Base-by-base conservation (phyloP, 2,888 invertebrate species). In the Sesamia inferens region DNA sequence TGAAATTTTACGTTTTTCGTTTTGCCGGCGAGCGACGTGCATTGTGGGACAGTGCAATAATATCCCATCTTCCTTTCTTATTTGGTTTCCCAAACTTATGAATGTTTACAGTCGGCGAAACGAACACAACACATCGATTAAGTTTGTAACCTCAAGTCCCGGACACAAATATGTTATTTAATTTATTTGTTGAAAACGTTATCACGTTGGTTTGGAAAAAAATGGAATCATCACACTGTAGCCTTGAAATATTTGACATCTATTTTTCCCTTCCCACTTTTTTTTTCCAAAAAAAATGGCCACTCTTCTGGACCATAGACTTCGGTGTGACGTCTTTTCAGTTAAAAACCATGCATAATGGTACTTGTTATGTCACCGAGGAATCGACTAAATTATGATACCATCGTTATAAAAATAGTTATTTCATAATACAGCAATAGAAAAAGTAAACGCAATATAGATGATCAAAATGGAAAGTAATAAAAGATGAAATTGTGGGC, bases 161-260 rank as follows among this genome's bases (percentile, higher is more conserved):
- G 83, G 76, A 85, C 88, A 88, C 87, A 78, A 86, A 51, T 72
- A 81, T 74, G 74, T 86, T 83, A 81, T 85, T 89, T 87, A 87
- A 87, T 88, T 90, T 93, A 93, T 92, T 94, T 93, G 91, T 92
- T 92, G 88, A 92, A 92, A 92, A 92, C 89, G 91, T 94, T 95
- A 95, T 94, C 95, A 95, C 96, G 94, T 94, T 94, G 92, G 74
- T 83, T 88, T 86, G 89, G 90, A 91, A 93, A 93, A 94, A 95
- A 94, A 93, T 93, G 92, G 92, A 95, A 93, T 96, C 96, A 95
- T 95, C 94, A 93, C 94, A 94, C 91, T 89, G 90, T 93, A 94
- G 94, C 95, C 95, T 95, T 95, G 96, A 95, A 95, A 93, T 92
- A 94, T 95, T 96, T 96, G 96, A 96, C 96, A 95, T 94, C 92